Conservation (phyloP, 2,888 invertebrate species). For the Stomorhina lunata region DNA sequence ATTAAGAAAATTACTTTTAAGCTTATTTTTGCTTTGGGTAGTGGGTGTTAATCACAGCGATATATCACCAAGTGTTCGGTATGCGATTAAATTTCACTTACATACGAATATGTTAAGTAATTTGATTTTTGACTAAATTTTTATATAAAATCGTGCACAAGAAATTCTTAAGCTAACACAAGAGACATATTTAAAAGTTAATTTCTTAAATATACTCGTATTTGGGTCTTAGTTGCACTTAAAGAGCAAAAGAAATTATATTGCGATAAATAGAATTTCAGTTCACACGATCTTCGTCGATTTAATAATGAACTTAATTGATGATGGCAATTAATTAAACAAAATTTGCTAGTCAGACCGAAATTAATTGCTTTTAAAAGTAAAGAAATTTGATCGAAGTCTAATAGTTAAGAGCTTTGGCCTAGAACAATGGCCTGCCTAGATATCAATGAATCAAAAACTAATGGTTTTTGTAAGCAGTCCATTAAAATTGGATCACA, state of each 20-base stretch:
- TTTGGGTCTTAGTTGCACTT: neutral
- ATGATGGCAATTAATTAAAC: no score
- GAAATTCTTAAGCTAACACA: neutral
- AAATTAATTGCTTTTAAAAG: no score
- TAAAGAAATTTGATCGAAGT: no score
- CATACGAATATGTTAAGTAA: neutral
- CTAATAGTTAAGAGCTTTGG: no score
- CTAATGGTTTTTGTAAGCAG: no score
- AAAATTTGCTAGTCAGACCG: no score
- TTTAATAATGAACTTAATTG: no score
- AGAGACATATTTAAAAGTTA: neutral
- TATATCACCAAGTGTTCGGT: neutral
- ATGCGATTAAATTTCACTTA: slow-evolving; percentile 16
- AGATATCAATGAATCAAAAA: no score
- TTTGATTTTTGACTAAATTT: neutral
- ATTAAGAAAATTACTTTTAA: slow-evolving; percentile 11
- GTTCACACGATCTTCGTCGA: slow-evolving; percentile 31
- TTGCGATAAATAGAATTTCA: slow-evolving; percentile 17
- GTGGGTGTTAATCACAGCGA: slow-evolving; percentile 48
- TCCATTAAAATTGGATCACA: no score
- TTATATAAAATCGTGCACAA: neutral
- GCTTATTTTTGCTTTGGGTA: neutral
- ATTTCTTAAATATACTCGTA: neutral
- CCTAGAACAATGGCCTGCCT: no score
- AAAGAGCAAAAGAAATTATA: neutral